Conservation (phyloP, 2,113 vertebrate species). For the Steatornis caripensis region DNA sequence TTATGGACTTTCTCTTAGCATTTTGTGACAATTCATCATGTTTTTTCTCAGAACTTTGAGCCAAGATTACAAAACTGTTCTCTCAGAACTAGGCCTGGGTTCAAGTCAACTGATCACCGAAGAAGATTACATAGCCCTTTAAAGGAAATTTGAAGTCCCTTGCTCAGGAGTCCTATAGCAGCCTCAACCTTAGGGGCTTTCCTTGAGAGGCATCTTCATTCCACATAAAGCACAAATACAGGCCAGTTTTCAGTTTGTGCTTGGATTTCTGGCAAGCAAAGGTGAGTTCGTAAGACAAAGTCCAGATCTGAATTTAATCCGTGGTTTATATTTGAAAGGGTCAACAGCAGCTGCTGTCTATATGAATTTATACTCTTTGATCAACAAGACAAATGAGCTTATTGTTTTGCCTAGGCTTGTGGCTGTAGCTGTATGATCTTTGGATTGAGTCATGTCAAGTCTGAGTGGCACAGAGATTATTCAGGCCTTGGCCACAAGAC, state of each 20-base stretch:
- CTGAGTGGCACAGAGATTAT: background rate
- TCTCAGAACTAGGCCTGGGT: background rate
- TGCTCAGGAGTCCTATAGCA: background rate
- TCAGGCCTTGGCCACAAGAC: background rate
- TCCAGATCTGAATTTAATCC: background rate
- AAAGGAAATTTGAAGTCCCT: background rate
- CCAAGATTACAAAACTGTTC: background rate
- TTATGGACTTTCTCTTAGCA: background rate
- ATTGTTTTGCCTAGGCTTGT: background rate
- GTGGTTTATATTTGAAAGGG: background rate
- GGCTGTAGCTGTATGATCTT: background rate
- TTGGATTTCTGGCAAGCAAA: background rate
- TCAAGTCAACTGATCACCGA: background rate
- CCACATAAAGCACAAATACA: background rate
- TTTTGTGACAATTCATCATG: background rate
- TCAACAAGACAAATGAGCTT: background rate
- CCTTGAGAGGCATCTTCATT: background rate
- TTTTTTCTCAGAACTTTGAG: background rate
- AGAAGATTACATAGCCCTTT: background rate
- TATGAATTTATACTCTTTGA: background rate
- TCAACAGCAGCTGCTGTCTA: background rate
- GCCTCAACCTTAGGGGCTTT: background rate
- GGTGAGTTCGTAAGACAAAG: background rate
- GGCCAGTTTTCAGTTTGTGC: background rate
- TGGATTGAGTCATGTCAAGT: background rate